phyloP scores from a whole-genome alignment of 1,140 invertebrate genomes.

The Eumaeus atala region DNA sequence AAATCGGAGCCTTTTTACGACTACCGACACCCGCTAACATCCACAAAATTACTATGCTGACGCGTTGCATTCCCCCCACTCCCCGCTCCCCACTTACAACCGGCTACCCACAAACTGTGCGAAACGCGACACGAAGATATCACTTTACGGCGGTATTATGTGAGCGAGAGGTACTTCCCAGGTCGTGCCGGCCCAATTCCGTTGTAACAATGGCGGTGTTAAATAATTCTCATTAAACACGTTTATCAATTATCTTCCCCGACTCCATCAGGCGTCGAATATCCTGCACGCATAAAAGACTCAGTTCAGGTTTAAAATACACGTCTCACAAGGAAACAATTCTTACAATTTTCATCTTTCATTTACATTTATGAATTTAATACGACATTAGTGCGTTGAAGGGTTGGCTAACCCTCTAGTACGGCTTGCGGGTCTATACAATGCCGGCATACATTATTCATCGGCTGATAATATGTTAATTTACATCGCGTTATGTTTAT shows the following conservation, averaged over 20 bases:
- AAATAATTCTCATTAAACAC: slow-evolving; percentile 24
- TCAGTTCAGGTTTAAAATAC: slow-evolving; percentile 32
- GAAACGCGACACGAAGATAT: too few relatives aligned
- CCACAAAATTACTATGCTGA: too few relatives aligned
- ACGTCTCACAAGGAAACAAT: not conserved
- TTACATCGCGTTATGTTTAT: slow-evolving; percentile 66
- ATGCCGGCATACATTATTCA: slow-evolving; percentile 58
- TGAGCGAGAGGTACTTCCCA: too few relatives aligned
- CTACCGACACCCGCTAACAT: too few relatives aligned
- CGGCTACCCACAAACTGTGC: too few relatives aligned
- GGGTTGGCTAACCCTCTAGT: slow-evolving; percentile 49
- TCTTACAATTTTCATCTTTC: slow-evolving; percentile 12
- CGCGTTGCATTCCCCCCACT: too few relatives aligned
- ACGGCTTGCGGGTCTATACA: slow-evolving; percentile 40
- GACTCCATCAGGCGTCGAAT: slow-evolving; percentile 18
- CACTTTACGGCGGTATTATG: too few relatives aligned
- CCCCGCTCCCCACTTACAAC: too few relatives aligned
- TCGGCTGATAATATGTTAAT: slow-evolving; percentile 64
- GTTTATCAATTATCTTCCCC: slow-evolving; percentile 19
- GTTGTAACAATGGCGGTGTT: slow-evolving; percentile 22
- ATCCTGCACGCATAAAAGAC: slow-evolving; percentile 18
- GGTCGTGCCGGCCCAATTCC: too few relatives aligned
- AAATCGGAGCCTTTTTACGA: too few relatives aligned
- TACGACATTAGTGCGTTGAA: slow-evolving; percentile 23
- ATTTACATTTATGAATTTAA: slow-evolving; percentile 18